Percentiles rank a stretch among this genome's conserved stretches.
phyloP scores from a whole-genome alignment of 2,113 vertebrate genomes.

The Jacana jacana region DNA sequence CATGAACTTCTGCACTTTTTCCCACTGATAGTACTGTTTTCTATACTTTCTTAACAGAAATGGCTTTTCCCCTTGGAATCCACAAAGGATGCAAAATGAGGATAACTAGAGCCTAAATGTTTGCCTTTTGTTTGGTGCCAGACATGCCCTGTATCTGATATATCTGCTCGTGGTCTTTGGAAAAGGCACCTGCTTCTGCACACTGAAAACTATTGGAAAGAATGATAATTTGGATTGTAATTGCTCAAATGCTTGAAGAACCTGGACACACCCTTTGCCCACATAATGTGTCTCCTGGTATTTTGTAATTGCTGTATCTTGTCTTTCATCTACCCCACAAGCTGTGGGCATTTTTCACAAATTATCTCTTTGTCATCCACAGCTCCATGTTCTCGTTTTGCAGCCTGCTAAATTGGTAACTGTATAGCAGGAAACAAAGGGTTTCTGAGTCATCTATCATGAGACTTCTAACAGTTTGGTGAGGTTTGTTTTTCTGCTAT shows the following conservation, averaged over 20 bases:
- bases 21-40: neutral
- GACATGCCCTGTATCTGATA: neutral
- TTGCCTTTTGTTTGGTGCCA: neutral
- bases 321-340: constrained; percentile 39
- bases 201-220: neutral
- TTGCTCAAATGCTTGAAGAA: neutral
- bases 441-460: constrained; percentile 56
- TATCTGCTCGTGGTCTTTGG: neutral
- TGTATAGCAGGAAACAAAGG: constrained; percentile 25
- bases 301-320: constrained; percentile 28
- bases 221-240: neutral
- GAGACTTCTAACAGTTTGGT: constrained; percentile 35
- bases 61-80: neutral
- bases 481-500: constrained; percentile 37
- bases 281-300: neutral
- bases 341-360: constrained; percentile 35
- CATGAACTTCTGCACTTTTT: neutral
- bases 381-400: constrained; percentile 39
- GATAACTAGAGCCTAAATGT: neutral
- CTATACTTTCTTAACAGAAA: neutral
- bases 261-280: neutral
- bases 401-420: constrained; percentile 40
- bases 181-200: neutral
- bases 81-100: neutral
- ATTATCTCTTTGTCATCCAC: constrained; percentile 34